These are phyloP conservation scores for Anguilla anguilla DNA, from an alignment of 2,797 vertebrate genomes.

Conservation along the genomic window DNA sequence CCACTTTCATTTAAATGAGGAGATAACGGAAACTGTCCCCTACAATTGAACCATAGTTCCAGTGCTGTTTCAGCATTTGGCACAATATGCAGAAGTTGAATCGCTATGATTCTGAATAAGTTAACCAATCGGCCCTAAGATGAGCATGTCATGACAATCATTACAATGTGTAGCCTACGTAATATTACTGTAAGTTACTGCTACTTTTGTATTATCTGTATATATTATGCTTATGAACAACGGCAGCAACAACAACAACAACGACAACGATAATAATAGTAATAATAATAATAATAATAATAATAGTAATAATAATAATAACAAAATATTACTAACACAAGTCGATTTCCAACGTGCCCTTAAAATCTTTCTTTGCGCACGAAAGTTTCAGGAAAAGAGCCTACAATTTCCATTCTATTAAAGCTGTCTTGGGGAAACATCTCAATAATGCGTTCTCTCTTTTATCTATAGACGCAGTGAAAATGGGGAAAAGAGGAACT, in stretches of 20 bases:
- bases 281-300: neutral
- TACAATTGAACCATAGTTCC: neutral
- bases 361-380: constrained; percentile 1
- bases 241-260: neutral
- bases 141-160: neutral
- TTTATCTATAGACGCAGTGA: neutral
- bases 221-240: neutral
- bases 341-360: neutral
- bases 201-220: neutral
- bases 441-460: neutral
- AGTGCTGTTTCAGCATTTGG: neutral
- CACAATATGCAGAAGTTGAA: neutral
- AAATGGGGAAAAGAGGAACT: neutral
- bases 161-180: neutral
- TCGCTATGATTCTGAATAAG: neutral
- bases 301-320: constrained; percentile 3
- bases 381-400: constrained; percentile 5
- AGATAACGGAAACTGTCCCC: neutral
- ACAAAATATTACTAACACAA: neutral
- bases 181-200: too few species aligned
- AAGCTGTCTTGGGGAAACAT: constrained; percentile 14
- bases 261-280: neutral
- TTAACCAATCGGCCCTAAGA: neutral
- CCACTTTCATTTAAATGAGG: constrained; percentile 2
- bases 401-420: constrained; percentile 29